Base-by-base conservation (phyloP, 2,888 invertebrate genomes). In the Blastobasis adustella region DNA sequence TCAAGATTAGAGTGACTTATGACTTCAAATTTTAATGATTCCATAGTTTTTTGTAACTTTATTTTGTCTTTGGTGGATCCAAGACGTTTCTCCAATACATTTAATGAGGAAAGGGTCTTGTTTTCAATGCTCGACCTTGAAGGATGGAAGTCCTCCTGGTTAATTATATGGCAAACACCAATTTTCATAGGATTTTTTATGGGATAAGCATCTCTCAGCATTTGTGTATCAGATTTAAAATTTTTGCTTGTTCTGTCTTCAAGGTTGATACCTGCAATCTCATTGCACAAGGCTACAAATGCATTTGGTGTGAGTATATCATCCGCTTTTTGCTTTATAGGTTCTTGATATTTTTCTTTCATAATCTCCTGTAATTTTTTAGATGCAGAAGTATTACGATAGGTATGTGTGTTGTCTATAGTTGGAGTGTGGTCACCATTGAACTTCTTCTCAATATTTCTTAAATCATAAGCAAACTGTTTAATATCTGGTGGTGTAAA, bases 151-250 rank as follows among this genome's bases (percentile, higher is more conserved):
- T 74, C 69, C 64, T 84, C 84, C 61, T 84, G 82, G 61, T 87
- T 88, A 54, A 88, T 80, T 48, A 88, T 82, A 41, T 80, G 72
- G 59, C 87, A 87, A 5, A 86, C 59, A 41, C 88, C 88, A 54
- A 85, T 56, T 55, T 73, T 72, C 8, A 74, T 63, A n/a, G 65
- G 61, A 55, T 82, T 75, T 56, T 75, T 79, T 38, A 88, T 85
- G 51, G 62, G 54, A 65, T 85, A 88, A 37, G 64, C 72, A 45
- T 60, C 67, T 39, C 49, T 55, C 6, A 62, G 43, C 42, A 55
- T 56, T 53, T 60, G 71, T 5, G 69, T 73, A 50, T 86, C 85
- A 9, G 81, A 70, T 65, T 79, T 76, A 9, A 80, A 62, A 54
- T 64, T 65, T 43, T 61, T 58, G 47, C 58, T 52, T 43, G 58